A percentile compares a stretch with the other conserved stretches of the same genome.
Evolutionary conservation across 64 coral and sea anemone genomes (phyloP).

Genomic region (Montipora efflorescens): DNA sequence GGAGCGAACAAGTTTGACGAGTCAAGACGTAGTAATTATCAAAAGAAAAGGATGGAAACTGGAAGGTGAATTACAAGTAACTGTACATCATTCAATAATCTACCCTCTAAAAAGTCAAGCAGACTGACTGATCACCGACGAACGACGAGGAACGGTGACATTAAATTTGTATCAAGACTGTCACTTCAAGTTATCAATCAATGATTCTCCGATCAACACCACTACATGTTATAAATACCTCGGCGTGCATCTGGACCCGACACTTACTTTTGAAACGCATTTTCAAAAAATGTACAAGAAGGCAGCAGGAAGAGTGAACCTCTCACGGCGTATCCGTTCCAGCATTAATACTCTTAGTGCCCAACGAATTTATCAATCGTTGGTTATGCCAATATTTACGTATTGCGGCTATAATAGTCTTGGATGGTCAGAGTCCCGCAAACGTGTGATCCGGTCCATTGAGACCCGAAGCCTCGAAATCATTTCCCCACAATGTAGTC

Average conservation of each 20-base stretch:
- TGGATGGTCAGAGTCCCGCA: constrained; percentile 45
- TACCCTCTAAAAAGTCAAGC: no score
- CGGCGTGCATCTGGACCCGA: constrained; percentile 66
- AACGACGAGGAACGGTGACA: no score
- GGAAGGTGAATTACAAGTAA: no score
- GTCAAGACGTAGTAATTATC: no score
- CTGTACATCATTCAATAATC: no score
- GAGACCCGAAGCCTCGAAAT: constrained; percentile 40
- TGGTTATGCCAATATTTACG: constrained; percentile 68
- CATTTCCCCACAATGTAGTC: background rate
- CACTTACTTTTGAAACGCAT: constrained; percentile 66
- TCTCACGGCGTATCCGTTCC: constrained; percentile 52
- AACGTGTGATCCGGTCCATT: constrained; percentile 37
- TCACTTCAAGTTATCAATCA: constrained; percentile 44
- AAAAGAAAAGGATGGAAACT: no score
- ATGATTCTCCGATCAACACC: constrained; percentile 50
- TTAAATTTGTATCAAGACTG: constrained; percentile 53
- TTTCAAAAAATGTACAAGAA: constrained; percentile 73
- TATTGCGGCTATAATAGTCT: constrained; percentile 58
- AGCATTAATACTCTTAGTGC: constrained; percentile 28
- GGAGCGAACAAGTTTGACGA: no score
- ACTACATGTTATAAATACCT: constrained; percentile 67
- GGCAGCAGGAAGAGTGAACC: constrained; percentile 75
- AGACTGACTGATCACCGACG: no score
- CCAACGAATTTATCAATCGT: constrained; percentile 51